Conservation (phyloP, 1,140 invertebrate genomes). For the Meloidogyne chitwoodi region DNA sequence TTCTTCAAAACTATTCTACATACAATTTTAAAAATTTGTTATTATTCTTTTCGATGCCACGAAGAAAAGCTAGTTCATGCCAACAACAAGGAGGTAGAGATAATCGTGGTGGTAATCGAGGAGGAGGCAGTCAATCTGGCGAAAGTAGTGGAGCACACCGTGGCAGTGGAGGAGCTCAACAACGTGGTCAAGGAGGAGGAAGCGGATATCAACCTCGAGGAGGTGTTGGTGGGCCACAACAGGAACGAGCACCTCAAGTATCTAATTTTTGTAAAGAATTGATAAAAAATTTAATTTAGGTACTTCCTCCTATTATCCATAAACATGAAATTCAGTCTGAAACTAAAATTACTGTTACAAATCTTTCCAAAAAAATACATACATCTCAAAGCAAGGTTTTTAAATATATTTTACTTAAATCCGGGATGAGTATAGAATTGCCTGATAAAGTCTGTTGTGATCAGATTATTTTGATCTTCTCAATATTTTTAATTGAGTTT, state of each 20-base stretch:
- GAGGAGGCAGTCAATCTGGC: constrained; percentile 71
- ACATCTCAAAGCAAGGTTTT: no score
- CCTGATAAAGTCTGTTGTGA: no score
- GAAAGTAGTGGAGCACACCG: neutral
- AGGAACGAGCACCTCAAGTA: neutral
- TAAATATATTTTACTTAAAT: no score
- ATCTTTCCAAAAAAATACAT: no score
- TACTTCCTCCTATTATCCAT: no score
- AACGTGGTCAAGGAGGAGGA: neutral
- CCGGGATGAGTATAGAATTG: no score
- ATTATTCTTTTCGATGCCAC: neutral
- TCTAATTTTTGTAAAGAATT: neutral
- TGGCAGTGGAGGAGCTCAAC: neutral
- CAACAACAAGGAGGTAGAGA: neutral
- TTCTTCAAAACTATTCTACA: no score
- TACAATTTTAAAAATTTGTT: no score
- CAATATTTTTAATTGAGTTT: no score
- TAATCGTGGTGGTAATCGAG: neutral
- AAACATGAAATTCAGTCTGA: no score
- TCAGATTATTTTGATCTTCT: no score
- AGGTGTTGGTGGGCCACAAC: neutral
- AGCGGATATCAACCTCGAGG: neutral
- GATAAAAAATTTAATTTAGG: neutral
- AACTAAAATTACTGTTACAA: no score
- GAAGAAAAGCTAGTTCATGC: neutral